Conservation (phyloP, 2,113 vertebrate species). For the Microtus montanus region DNA sequence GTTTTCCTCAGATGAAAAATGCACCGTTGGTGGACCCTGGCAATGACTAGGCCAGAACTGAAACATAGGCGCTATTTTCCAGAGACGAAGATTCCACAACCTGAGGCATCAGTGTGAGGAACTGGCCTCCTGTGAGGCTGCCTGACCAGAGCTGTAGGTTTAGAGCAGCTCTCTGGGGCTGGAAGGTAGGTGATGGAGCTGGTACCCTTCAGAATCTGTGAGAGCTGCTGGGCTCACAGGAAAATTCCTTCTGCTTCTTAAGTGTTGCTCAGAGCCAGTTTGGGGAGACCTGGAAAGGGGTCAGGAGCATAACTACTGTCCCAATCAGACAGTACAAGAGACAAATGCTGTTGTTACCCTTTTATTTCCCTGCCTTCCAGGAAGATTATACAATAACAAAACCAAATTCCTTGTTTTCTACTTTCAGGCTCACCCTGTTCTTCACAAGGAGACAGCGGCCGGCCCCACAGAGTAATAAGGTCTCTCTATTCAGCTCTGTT, state of each 20-base stretch:
- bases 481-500: conserved; percentile 53
- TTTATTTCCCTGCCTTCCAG: conserved; percentile 14
- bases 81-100: no score
- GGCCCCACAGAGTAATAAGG: background rate
- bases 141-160: no score
- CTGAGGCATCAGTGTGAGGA: background rate
- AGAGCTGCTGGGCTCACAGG: background rate
- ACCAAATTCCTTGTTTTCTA: conserved; percentile 12
- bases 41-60: background rate
- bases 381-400: conserved; percentile 13
- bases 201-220: background rate
- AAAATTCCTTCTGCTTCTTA: conserved; percentile 19
- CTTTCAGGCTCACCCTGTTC: conserved; percentile 50
- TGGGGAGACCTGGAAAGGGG: background rate
- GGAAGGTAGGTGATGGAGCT: background rate
- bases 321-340: background rate
- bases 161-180: no score
- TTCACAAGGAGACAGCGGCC: background rate
- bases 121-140: background rate
- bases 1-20: background rate
- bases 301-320: background rate
- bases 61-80: background rate
- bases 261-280: background rate
- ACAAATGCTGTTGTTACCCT: background rate
- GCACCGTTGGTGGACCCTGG: background rate